Evolutionary conservation across 2,888 invertebrate species (phyloP), one percentile per base, ranked within the genome.

Genomic region (Ichneumoninae sp.): DNA sequence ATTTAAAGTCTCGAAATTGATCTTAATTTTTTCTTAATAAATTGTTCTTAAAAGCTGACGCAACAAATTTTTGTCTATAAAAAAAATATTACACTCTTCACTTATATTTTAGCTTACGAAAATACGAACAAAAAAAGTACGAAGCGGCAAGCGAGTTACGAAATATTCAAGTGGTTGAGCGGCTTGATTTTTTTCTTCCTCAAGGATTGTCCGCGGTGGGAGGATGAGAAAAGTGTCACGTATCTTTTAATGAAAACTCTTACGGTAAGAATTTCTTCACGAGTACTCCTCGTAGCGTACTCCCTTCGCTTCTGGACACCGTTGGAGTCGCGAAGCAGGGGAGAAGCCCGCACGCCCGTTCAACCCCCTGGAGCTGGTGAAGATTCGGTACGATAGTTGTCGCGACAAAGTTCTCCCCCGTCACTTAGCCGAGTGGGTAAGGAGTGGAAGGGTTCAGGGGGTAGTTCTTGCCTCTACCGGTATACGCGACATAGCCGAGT

Each of bases 361-460:
- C 57, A 50, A 54, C 68, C 66, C 52, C 68, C 16, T 62, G 22
- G 70, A 13, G 52, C 74, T n/a, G 62, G 30, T 33, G 40, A 71
- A 79, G 75, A 79, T 79, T 79, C 74, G 57, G 62, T 69, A 76
- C 71, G 79, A 80, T 82, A 79, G 84, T 79, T 82, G 87, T 89
- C 80, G 57, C 70, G 82, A 78, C 80, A 77, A 84, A 85, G 82
- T 86, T 85, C 85, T 80, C 72, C 60, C 62, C 54, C 79, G 65
- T 79, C 82, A 80, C 82, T 86, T 85, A 77, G 80, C 71, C 66
- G 40, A 40, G 76, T 76, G 26, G 74, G 74, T 65, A 52, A 30
- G 70, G 77, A 78, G 33, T 62, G 79, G 19, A 65, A 68, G 74
- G 77, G 74, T 79, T 71, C 33, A n/a, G 57, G 85, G 85, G 78